Evolutionary conservation across 2,888 invertebrate species (phyloP).

Genomic region (Coremacera marginata): DNA sequence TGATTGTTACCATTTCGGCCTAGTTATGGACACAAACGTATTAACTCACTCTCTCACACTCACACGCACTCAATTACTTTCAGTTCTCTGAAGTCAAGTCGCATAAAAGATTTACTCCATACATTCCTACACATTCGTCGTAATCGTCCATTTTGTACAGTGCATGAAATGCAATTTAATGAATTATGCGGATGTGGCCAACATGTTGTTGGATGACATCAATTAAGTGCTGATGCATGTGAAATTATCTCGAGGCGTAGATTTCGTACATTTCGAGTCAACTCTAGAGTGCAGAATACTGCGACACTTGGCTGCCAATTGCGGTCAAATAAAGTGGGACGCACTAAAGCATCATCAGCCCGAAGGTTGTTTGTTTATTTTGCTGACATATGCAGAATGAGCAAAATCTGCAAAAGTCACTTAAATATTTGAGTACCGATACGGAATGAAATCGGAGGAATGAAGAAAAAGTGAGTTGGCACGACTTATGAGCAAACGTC

Average conservation of each 20-base stretch:
- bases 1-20: background rate
- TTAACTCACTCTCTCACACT: background rate
- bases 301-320: background rate
- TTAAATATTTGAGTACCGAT: too few species aligned
- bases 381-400: background rate
- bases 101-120: constrained; percentile 22
- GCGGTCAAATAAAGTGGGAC: constrained; percentile 15
- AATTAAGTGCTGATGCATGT: constrained; percentile 37
- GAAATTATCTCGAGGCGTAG: constrained; percentile 27
- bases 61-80: constrained; percentile 1
- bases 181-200: constrained; percentile 39
- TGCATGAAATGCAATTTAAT: constrained; percentile 29
- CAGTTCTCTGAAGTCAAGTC: constrained; percentile 4
- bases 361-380: too few species aligned
- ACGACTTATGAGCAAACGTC: too few species aligned
- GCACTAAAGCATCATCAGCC: background rate
- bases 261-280: background rate
- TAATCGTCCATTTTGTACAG: background rate
- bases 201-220: constrained; percentile 33
- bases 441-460: too few species aligned
- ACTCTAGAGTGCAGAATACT: background rate
- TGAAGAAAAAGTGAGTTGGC: too few species aligned
- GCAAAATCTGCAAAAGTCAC: background rate
- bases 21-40: constrained; percentile 20
- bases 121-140: background rate